Percentiles rank a stretch among this genome's conserved stretches.
Evolutionary conservation across 2,888 invertebrate genomes (phyloP).

Genomic region (Ethmia dodecea): DNA sequence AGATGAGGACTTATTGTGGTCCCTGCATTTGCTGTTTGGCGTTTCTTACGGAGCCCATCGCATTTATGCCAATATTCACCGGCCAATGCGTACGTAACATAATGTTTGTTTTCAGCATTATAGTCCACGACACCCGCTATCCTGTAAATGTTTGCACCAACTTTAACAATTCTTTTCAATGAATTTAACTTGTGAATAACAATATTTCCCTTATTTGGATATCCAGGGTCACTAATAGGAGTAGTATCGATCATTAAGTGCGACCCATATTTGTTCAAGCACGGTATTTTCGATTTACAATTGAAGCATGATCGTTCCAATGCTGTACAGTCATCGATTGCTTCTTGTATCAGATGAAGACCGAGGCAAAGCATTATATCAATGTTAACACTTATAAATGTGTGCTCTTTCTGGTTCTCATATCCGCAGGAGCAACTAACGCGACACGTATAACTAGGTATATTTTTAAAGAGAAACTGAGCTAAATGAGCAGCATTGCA

Average conservation of each 20-base stretch:
- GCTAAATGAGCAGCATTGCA: background rate
- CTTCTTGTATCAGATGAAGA: background rate
- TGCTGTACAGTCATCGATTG: background rate
- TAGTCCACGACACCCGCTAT: no score
- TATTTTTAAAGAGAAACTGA: background rate
- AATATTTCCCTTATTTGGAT: background rate
- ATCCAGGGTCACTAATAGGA: background rate
- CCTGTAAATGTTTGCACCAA: no score
- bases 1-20: no score
- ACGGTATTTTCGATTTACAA: background rate
- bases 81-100: no score
- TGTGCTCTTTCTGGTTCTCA: background rate
- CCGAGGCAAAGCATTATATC: background rate
- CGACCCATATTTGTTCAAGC: background rate
- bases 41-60: no score
- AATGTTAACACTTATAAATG: background rate
- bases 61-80: no score
- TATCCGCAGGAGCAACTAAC: background rate
- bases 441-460: background rate
- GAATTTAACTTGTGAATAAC: background rate
- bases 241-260: background rate
- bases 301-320: background rate
- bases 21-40: no score
- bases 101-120: no score
- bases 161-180: no score